These are phyloP conservation scores for Orgyia antiqua DNA, from an alignment of 2,888 invertebrate genomes.

Conservation along the genomic window DNA sequence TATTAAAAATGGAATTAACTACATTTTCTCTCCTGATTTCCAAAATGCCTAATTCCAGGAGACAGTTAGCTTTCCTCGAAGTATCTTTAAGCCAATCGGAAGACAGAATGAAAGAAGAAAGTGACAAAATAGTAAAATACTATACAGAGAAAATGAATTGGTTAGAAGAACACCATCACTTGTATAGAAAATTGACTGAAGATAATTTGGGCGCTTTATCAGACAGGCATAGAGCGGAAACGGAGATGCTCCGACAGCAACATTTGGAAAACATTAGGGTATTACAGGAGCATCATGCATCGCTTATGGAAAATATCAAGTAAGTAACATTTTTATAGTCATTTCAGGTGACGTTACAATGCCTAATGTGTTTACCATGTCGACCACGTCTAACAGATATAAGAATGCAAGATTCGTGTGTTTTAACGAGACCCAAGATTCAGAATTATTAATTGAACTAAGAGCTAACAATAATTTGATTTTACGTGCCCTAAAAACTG, in stretches of 20 bases:
- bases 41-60: too few species aligned
- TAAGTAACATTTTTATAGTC: too few species aligned
- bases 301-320: slow-evolving; percentile 78
- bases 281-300: slow-evolving; percentile 69
- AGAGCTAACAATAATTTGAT: too few species aligned
- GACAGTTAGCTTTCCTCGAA: slow-evolving; percentile 78
- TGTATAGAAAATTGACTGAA: slow-evolving; percentile 71
- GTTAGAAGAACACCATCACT: slow-evolving; percentile 72
- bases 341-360: too few species aligned
- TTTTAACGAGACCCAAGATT: too few species aligned
- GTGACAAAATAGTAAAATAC: slow-evolving; percentile 65
- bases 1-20: too few species aligned
- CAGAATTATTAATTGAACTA: too few species aligned
- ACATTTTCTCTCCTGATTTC: too few species aligned
- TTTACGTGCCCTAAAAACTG: too few species aligned
- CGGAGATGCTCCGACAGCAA: slow-evolving; percentile 58
- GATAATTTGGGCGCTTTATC: slow-evolving; percentile 65
- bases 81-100: slow-evolving; percentile 75
- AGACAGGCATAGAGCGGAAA: slow-evolving; percentile 64
- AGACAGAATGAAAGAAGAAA: slow-evolving; percentile 79
- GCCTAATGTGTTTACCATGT: too few species aligned
- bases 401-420: too few species aligned
- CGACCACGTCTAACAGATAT: too few species aligned
- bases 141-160: slow-evolving; percentile 72
- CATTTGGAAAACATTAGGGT: slow-evolving; percentile 65